Base-by-base conservation (phyloP, 2,888 invertebrate genomes). In the Leptinotarsa haldemani region DNA sequence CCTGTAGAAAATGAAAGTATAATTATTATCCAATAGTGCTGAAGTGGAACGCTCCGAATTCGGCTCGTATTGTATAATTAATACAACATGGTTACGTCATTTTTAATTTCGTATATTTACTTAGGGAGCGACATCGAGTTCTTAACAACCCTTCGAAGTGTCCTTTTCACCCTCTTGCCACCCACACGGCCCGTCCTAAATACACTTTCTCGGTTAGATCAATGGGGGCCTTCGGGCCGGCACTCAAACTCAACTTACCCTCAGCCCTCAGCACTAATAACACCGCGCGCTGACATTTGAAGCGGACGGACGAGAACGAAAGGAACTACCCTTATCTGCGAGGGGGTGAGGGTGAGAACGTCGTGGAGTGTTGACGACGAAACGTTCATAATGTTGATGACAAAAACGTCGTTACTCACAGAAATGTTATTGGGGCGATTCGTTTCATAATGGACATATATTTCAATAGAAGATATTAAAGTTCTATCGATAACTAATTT, bases 141-240 rank as follows among this genome's bases (percentile, higher is more conserved):
- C 30, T 30, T 40, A 63, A 20, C 69, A 69, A 69, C 74, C 74
- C 71, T 65, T 69, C 66, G 65, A 30, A 53, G 72, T 63, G 40
- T 63, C 69, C 71, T 71, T 66, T 66, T 30, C 61, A 65, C 69
- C 74, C 50, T 25, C 40, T 5, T 25, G 47, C 71, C 74, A 63
- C 71, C 81, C 80, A 82, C 81, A 80, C 77, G 76, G 76, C 74
- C 79, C 78, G 80, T 81, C 83, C 83, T 82, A 83, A 82, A 80
- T 77, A 81, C 78, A 80, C 80, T 79, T 75, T 69, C 71, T 73
- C 69, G 78, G 75, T 71, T 71, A 67, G 70, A 69, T 71, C 63
- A 65, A 69, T 70, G 74, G 70, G 70, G 74, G 74, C 65, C 73
- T 50, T 64, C 56, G 56, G 56, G 20, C 66, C 71, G 67, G 53